These are phyloP conservation scores for Mylabris sibirica DNA, from an alignment of 2,888 invertebrate species.

Conservation along the genomic window DNA sequence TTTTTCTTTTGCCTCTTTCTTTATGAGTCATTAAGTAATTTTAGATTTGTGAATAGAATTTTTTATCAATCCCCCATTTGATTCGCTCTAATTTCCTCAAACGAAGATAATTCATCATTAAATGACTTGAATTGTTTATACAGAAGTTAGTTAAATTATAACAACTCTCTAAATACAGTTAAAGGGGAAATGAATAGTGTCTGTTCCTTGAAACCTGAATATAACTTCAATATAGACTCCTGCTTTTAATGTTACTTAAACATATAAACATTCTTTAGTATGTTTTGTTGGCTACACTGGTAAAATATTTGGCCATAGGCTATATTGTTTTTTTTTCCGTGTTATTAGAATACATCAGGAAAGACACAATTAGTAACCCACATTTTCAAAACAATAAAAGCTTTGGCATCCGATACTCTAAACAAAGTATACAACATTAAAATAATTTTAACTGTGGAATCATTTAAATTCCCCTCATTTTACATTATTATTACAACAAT, in stretches of 20 bases:
- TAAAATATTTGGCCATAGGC: slow-evolving; percentile 34
- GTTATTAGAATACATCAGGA: neutral
- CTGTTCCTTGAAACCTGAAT: slow-evolving; percentile 54
- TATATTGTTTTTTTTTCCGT: neutral
- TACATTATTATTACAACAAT: neutral
- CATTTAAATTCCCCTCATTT: neutral
- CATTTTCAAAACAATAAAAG: neutral
- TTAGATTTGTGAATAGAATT: slow-evolving; percentile 34
- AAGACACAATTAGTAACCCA: neutral
- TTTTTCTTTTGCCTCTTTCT: slow-evolving; percentile 22
- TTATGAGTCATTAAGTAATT: slow-evolving; percentile 45
- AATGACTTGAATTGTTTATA: slow-evolving; percentile 25
- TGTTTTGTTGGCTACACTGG: slow-evolving; percentile 42
- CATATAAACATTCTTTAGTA: slow-evolving; percentile 49
- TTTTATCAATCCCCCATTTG: slow-evolving; percentile 18
- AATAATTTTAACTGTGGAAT: neutral
- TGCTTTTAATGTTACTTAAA: slow-evolving; percentile 53
- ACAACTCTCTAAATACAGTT: slow-evolving; percentile 32
- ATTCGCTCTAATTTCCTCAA: slow-evolving; percentile 2
- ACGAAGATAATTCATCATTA: neutral
- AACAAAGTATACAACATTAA: slow-evolving; percentile 2
- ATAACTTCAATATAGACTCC: slow-evolving; percentile 43
- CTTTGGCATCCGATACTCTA: neutral
- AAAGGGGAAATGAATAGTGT: slow-evolving; percentile 34
- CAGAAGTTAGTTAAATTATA: slow-evolving; percentile 17